Conservation (phyloP, 2,113 vertebrate species). For the Poecile atricapillus region DNA sequence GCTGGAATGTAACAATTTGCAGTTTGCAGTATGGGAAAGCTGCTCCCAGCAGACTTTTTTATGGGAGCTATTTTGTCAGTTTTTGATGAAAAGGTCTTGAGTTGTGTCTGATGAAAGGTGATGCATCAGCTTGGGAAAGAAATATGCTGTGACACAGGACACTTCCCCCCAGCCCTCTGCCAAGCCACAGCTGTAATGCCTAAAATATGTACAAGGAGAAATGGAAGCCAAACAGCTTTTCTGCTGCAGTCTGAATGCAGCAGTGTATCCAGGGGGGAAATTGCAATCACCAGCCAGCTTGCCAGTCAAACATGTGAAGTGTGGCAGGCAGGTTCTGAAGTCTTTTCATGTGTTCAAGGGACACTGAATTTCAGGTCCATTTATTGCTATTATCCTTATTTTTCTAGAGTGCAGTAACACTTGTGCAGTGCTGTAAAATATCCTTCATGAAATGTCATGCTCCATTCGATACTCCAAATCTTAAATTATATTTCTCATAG, state of each 20-base stretch:
- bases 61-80: neutral
- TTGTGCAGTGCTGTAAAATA: neutral
- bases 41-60: neutral
- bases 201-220: neutral
- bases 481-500: neutral
- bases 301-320: neutral
- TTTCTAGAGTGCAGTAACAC: conserved; percentile 15
- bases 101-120: neutral
- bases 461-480: neutral
- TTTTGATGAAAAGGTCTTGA: neutral
- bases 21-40: neutral
- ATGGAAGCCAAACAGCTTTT: neutral
- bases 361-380: neutral
- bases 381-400: neutral
- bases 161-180: neutral
- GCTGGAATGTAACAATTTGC: neutral
- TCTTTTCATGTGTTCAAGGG: neutral
- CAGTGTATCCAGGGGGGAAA: neutral
- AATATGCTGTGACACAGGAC: neutral
- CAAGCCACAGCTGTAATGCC: neutral
- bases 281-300: neutral
- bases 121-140: neutral
- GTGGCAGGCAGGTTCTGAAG: neutral
- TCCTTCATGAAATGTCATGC: neutral
- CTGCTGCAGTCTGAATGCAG: neutral